Evolutionary conservation across 37 sponge, comb jelly and placozoan species (phyloP), one percentile per base, ranked within the genome.

Genomic region (Tethya wilhelma): DNA sequence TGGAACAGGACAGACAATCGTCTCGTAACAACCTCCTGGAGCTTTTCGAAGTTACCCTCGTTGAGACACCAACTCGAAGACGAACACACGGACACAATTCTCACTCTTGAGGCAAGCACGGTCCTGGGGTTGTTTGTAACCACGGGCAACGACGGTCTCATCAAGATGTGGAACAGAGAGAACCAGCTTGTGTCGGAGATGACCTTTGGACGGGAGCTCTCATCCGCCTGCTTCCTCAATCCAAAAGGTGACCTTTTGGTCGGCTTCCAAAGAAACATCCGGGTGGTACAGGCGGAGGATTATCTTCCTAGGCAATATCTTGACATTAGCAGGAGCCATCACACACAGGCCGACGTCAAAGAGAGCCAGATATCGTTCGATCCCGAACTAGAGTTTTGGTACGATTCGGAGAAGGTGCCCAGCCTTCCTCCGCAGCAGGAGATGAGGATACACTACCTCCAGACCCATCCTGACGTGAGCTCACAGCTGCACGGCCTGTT

Each of bases 131-230:
- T 91, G 3, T 83, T 91, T 73, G 83, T 44, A 2, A 67, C 92
- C 37, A 63, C 69, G 43, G 65, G 78, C 30, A 34, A 12, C 0
- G 92, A 91, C 42, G 87, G 87, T 42, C n/a, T 33, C 26, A 67
- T 91, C 28, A 91, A 92, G 60, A 17, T 84, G 17, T 92, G 93
- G 93, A 78, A 38, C 29, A 14, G 41, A 0, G 73, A 67, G 26
- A 69, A 78, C 65, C 82, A 74, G 22, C 77, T 92, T n/a, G 56
- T 92, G 0, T 40, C 79, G 19, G 90, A 92, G 39, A 71, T 92
- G 25, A n/a, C 78, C 44, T 59, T 92, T 30, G 93, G 82, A 0
- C 39, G 9, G 4, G 8, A 44, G 14, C 45, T 92, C 22, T 37
- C 58, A n/a, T 73, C 79, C 31, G 86, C 77, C 0, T 78, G 73